Conservation (phyloP, 2,113 vertebrate genomes). For the Manacus vitellinus region DNA sequence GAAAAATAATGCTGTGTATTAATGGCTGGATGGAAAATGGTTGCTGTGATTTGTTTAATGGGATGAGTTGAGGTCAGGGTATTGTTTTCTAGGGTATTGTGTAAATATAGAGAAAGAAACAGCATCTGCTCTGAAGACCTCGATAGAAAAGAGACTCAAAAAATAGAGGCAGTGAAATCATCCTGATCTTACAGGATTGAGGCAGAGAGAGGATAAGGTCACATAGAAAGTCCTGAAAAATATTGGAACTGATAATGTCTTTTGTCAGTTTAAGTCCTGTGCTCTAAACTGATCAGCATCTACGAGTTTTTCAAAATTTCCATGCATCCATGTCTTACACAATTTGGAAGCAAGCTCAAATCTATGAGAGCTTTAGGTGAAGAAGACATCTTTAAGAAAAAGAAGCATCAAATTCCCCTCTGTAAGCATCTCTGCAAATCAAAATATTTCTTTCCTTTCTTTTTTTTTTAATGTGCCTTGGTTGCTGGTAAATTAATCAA, state of each 20-base stretch:
- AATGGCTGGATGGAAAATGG: background rate
- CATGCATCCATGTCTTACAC: rapidly evolving
- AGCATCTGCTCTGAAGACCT: background rate
- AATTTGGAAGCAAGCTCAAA: background rate
- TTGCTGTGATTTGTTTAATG: background rate
- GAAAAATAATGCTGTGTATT: background rate
- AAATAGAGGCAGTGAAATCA: background rate
- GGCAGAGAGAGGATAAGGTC: background rate
- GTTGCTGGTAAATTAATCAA: background rate
- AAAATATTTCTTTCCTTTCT: background rate
- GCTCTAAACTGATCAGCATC: background rate
- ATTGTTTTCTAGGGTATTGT: background rate
- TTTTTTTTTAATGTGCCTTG: rapidly evolving
- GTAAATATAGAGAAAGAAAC: background rate
- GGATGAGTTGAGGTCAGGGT: background rate
- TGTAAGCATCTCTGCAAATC: background rate
- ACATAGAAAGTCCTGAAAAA: background rate
- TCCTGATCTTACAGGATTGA: background rate
- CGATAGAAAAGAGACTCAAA: background rate
- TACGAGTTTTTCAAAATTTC: background rate
- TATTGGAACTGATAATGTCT: background rate
- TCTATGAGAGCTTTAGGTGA: background rate
- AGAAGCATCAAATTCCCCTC: background rate
- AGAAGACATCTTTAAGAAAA: background rate
- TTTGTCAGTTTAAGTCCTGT: background rate